Percentiles rank a stretch among this genome's conserved stretches.
phyloP scores from a whole-genome alignment of 1,140 invertebrate genomes.

The Drosophila carrolli region DNA sequence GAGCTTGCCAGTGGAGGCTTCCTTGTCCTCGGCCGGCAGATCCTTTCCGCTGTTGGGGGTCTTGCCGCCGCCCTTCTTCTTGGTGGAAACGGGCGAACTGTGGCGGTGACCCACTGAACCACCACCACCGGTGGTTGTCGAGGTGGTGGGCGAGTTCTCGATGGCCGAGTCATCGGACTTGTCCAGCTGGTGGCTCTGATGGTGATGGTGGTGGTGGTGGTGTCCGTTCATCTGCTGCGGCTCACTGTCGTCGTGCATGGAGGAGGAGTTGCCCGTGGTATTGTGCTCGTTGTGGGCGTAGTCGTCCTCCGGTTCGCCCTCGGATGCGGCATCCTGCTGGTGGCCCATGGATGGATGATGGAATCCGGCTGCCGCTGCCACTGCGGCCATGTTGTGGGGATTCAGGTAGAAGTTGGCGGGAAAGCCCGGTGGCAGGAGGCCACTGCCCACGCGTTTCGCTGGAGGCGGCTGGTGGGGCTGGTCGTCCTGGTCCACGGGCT shows the following conservation, averaged over 20 bases:
- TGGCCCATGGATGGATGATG: constrained; percentile 59
- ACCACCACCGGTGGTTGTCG: constrained; percentile 67
- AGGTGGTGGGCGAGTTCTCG: constrained; percentile 79
- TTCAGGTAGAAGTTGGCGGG: constrained; percentile 79
- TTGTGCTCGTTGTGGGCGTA: constrained; percentile 68
- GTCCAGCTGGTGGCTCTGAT: constrained; percentile 71
- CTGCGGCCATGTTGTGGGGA: constrained; percentile 83
- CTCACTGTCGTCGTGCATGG: constrained; percentile 65
- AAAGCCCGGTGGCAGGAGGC: constrained; percentile 69
- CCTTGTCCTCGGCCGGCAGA: constrained; percentile 5
- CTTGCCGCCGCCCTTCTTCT: constrained; percentile 75
- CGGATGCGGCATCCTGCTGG: constrained; percentile 66
- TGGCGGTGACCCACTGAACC: constrained; percentile 66
- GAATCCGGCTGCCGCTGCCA: constrained; percentile 72
- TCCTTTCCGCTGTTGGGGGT: constrained; percentile 33
- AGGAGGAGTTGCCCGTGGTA: constrained; percentile 68
- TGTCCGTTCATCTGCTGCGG: constrained; percentile 62
- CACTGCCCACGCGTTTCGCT: constrained; percentile 86
- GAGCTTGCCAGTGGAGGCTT: constrained; percentile 32
- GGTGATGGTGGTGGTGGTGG: constrained; percentile 48
- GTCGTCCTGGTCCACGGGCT: constrained; percentile 68
- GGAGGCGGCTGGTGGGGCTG: constrained; percentile 85
- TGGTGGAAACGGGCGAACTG: constrained; percentile 77
- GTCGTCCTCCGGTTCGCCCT: constrained; percentile 71
- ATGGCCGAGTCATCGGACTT: constrained; percentile 81